Conservation (phyloP, 2,888 invertebrate genomes). For the Cryptocheilus praepositus region DNA sequence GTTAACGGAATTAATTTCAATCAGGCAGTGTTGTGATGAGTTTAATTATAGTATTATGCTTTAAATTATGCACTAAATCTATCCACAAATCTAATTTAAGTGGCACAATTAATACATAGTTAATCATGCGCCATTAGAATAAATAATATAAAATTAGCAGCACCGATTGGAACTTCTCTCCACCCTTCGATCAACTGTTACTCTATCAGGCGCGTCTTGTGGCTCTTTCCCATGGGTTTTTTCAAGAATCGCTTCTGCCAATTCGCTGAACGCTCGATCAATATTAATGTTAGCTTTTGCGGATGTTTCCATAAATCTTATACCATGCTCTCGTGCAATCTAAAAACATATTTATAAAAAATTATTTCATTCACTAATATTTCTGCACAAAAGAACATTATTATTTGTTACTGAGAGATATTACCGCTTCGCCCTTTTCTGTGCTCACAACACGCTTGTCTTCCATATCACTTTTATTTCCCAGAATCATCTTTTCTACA, state of each 20-base stretch:
- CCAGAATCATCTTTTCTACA: conserved; percentile 98
- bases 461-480: conserved; percentile 99
- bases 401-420: background rate
- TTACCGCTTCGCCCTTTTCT: conserved; percentile 94
- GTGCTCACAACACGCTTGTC: conserved; percentile 94
- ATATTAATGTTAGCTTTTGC: conserved; percentile 98
- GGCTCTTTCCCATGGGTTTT: conserved; percentile 90
- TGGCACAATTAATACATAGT: conserved; percentile 64
- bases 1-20: conserved; percentile 37
- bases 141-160: conserved; percentile 74
- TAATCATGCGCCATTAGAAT: conserved; percentile 56
- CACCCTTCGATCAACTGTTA: conserved; percentile 85
- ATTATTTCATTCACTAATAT: background rate
- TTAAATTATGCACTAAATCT: conserved; percentile 61
- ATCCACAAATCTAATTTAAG: conserved; percentile 64
- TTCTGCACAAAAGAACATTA: background rate
- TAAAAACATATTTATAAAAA: conserved; percentile 68
- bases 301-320: conserved; percentile 98
- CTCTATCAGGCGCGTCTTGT: conserved; percentile 83
- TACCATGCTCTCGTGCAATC: conserved; percentile 97
- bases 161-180: conserved; percentile 80
- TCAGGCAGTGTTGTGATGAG: conserved; percentile 58
- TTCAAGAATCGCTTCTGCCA: conserved; percentile 95
- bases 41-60: conserved; percentile 55
- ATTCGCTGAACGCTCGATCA: conserved; percentile 94